Percentiles rank a stretch among this genome's conserved stretches.
Evolutionary conservation across 2,797 vertebrate genomes (phyloP).

Genomic region (Gastrophryne carolinensis): DNA sequence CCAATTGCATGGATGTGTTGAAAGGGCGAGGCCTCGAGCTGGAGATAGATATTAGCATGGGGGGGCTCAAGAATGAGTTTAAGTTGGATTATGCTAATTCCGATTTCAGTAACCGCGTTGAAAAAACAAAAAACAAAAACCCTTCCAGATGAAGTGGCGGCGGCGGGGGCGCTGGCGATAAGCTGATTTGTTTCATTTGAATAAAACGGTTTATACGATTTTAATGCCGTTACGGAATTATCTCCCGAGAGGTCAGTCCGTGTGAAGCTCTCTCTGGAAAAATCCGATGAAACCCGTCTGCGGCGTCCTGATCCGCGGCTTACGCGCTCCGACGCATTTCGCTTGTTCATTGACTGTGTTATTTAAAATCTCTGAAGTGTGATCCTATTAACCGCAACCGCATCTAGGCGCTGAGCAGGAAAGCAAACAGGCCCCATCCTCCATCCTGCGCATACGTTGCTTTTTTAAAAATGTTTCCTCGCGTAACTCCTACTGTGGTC

Average conservation of each 20-base stretch:
- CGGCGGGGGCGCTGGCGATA: slow-evolving; percentile 64
- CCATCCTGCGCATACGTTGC: neutral
- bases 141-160: slow-evolving; percentile 63
- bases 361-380: slow-evolving; percentile 60
- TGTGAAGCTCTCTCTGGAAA: slow-evolving; percentile 51
- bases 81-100: slow-evolving; percentile 69
- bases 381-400: slow-evolving; percentile 58
- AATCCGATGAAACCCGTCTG: slow-evolving; percentile 44
- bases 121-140: too few species aligned
- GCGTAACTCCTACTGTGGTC: too few species aligned
- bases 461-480: too few species aligned
- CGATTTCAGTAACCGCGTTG: slow-evolving; percentile 58
- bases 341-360: slow-evolving; percentile 46
- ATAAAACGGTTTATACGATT: slow-evolving; percentile 60
- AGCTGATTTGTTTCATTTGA: slow-evolving; percentile 65
- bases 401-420: slow-evolving; percentile 48
- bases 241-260: slow-evolving; percentile 61
- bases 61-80: slow-evolving; percentile 61
- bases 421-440: neutral
- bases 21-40: slow-evolving; percentile 60
- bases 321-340: slow-evolving; percentile 41
- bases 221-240: slow-evolving; percentile 61
- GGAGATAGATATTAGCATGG: slow-evolving; percentile 63
- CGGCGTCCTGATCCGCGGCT: slow-evolving; percentile 54
- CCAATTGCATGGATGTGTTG: slow-evolving; percentile 62